Evolutionary conservation across 2,113 vertebrate species (phyloP), one percentile per base, ranked within the genome.

Genomic region (Ceyx margarethae): DNA sequence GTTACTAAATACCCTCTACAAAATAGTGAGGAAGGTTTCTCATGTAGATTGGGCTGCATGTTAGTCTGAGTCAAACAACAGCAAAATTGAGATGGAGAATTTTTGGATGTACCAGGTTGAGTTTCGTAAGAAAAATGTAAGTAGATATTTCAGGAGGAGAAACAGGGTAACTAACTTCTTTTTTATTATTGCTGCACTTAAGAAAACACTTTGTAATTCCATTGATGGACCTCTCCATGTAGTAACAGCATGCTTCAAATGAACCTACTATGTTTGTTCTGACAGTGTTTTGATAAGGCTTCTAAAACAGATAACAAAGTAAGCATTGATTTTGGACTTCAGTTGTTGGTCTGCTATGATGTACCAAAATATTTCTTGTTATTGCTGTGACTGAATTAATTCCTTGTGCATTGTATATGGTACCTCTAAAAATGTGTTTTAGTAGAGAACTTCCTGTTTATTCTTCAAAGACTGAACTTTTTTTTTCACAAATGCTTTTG

Each of bases 91-190:
- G 76, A 99, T 99, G 99, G 99, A 99, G 94, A 99, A 99, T 96
- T 99, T 98, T 90, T 99, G 98, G 99, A 98, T 98, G 87, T 98
- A 98, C 96, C 99, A 98, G 40, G 90, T 97, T 62, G 98, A 99
- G 58, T 95, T 89, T 93, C 85, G 37, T 8, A 96, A 98, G 40
- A 97, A 93, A 87, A 96, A 97, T n/a, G 98, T 98, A 96, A 82
- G 98, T 98, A 85, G 21, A 26, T 67, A 45, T 37, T 76, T 5
- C 5, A 23, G 67, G 72, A 50, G 53, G 5, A 35, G 9, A 89
- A 61, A 37, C 16, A 6, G 9, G 5, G 4, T 80, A 75, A 22
- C 48, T 73, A 7, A 23, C 10, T 33, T 85, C 60, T 77, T 58
- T 77, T 56, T 33, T 33, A 75, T 56, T 46, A 6, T n/a, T 68